These are phyloP conservation scores for Boloria selene DNA, from an alignment of 2,888 invertebrate genomes.

Conservation along the genomic window DNA sequence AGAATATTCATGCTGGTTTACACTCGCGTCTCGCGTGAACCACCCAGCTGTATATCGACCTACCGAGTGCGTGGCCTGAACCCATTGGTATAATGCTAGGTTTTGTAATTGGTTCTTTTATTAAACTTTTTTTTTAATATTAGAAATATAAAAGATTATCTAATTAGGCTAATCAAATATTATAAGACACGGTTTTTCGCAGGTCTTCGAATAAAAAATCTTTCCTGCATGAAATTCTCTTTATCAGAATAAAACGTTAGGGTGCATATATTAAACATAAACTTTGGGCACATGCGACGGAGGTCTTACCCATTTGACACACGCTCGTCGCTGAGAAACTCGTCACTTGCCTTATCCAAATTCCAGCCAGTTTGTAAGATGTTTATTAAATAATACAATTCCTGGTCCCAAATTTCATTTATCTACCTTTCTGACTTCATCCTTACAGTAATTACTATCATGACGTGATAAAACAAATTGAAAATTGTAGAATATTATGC, in stretches of 20 bases:
- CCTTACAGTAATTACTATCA: not conserved
- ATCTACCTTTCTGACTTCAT: not conserved
- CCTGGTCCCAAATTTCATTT: not conserved
- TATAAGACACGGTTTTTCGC: not conserved
- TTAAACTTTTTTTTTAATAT: too few relatives aligned
- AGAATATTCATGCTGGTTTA: too few relatives aligned
- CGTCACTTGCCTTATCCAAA: conserved; percentile 5
- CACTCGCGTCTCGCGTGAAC: too few relatives aligned
- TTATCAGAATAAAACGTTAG: conserved; percentile 13
- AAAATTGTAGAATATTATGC: too few relatives aligned
- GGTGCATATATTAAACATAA: conserved; percentile 21
- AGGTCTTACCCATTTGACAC: conserved; percentile 10
- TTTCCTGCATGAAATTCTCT: conserved; percentile 8
- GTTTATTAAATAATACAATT: conserved; percentile 4
- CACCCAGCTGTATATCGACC: too few relatives aligned
- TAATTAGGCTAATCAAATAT: conserved; percentile 1
- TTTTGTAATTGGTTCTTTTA: too few relatives aligned
- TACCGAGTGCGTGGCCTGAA: too few relatives aligned
- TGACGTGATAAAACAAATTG: too few relatives aligned
- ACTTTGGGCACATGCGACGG: conserved; percentile 16
- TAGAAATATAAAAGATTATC: too few relatives aligned
- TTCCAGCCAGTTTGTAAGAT: not conserved
- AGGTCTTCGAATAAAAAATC: conserved; percentile 9
- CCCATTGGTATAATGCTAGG: too few relatives aligned
- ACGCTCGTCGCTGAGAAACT: conserved; percentile 5